Conservation (phyloP, 2,797 vertebrate genomes). For the Dryobates pubescens region DNA sequence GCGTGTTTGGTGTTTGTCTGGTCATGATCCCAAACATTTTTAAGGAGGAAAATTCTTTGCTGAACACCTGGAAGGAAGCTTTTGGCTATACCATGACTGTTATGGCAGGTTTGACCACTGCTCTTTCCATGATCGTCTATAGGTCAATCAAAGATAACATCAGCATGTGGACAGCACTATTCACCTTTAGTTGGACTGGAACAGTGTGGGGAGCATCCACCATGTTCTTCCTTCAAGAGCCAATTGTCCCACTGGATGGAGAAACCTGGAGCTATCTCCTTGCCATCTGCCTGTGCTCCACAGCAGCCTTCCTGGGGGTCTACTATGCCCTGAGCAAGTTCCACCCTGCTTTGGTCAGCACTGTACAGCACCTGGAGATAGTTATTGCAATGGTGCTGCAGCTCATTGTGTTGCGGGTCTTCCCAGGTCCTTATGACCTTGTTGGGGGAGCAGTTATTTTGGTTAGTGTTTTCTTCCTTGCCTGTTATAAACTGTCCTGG, state of each 20-base stretch:
- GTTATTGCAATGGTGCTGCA: conserved; percentile 92
- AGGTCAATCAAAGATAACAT: conserved; percentile 93
- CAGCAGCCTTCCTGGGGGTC: conserved; percentile 91
- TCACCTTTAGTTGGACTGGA: conserved; percentile 97
- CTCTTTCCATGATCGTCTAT: conserved; percentile 94
- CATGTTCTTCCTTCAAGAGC: conserved; percentile 92
- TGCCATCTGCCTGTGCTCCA: conserved; percentile 90
- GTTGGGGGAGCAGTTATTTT: conserved; percentile 89
- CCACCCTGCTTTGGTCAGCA: conserved; percentile 94
- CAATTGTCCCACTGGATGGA: conserved; percentile 87
- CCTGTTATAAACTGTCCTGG: conserved; percentile 89
- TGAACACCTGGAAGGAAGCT: conserved; percentile 90
- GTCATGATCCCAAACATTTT: conserved; percentile 89
- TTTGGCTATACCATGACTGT: conserved; percentile 95
- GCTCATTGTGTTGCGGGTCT: conserved; percentile 84
- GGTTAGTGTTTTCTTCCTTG: conserved; percentile 89
- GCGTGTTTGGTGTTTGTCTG: conserved; percentile 90
- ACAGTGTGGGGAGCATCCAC: conserved; percentile 88
- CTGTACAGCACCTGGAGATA: conserved; percentile 93
- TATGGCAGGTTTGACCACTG: conserved; percentile 93
- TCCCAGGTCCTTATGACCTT: conserved; percentile 88
- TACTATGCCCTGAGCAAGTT: conserved; percentile 93
- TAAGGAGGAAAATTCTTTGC: conserved; percentile 85
- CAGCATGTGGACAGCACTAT: conserved; percentile 94
- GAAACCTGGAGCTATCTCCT: conserved; percentile 91